Evolutionary conservation across 2,888 invertebrate species (phyloP).

Genomic region (Hemithea aestivaria): DNA sequence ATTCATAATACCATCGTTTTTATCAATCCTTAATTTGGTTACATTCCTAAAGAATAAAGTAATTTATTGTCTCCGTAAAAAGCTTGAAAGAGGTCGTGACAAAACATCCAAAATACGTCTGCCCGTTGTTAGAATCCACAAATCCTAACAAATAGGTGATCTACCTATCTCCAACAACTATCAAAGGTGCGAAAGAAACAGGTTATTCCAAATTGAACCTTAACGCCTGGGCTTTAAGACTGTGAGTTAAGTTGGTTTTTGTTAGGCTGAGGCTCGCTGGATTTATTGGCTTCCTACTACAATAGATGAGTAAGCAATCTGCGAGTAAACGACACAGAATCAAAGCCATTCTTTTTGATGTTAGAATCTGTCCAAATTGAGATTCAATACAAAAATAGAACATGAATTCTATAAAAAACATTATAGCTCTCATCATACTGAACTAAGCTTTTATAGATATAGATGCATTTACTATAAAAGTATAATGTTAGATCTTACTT

Average conservation of each 20-base stretch:
- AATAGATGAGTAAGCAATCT: slow-evolving; percentile 51
- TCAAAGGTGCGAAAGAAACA: slow-evolving; percentile 39
- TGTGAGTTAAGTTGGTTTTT: slow-evolving; percentile 47
- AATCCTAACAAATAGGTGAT: slow-evolving; percentile 44
- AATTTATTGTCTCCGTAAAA: slow-evolving; percentile 15
- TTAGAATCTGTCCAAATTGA: too few species aligned
- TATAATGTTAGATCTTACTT: too few species aligned
- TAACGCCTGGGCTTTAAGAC: slow-evolving; percentile 49
- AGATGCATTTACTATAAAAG: too few species aligned
- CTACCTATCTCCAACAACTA: slow-evolving; percentile 45
- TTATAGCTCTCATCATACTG: too few species aligned
- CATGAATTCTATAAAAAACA: too few species aligned
- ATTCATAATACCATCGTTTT: too few species aligned
- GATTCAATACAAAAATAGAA: too few species aligned
- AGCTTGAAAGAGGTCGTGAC: slow-evolving; percentile 26
- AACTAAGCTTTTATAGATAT: too few species aligned
- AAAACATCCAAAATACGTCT: slow-evolving; percentile 35
- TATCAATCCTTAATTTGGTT: too few species aligned
- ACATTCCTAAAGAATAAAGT: too few species aligned
- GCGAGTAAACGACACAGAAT: slow-evolving; percentile 39
- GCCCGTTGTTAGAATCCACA: slow-evolving; percentile 43
- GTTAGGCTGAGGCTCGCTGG: slow-evolving; percentile 59
- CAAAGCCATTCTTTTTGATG: not conserved
- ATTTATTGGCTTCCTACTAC: slow-evolving; percentile 64
- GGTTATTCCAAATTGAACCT: slow-evolving; percentile 50